These are phyloP conservation scores for Sceloporus tristichus DNA, from an alignment of 2,113 vertebrate genomes.

Conservation along the genomic window DNA sequence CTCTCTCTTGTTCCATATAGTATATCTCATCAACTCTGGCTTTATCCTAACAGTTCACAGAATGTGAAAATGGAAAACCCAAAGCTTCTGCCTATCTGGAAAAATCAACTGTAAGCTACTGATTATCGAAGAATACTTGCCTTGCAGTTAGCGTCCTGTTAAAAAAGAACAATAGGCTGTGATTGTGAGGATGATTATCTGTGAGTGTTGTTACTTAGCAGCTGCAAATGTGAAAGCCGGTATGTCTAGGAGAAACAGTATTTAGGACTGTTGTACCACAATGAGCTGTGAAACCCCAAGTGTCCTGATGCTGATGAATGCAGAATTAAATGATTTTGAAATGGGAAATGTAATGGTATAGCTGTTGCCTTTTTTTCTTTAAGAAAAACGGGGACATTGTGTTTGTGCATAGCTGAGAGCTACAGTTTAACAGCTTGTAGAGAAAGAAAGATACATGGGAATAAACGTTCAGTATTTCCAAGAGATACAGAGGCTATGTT, in stretches of 20 bases:
- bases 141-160: slow-evolving; percentile 51
- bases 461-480: slow-evolving; percentile 18
- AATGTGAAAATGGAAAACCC: slow-evolving; percentile 19
- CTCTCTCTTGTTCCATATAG: background rate
- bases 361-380: background rate
- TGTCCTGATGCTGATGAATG: slow-evolving; percentile 36
- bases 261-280: slow-evolving; percentile 61
- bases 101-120: slow-evolving; percentile 58
- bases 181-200: slow-evolving; percentile 64
- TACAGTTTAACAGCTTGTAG: background rate
- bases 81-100: slow-evolving; percentile 31
- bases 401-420: background rate
- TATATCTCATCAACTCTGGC: background rate
- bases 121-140: slow-evolving; percentile 60
- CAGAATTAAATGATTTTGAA: slow-evolving; percentile 23
- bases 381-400: slow-evolving; percentile 9
- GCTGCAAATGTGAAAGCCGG: slow-evolving; percentile 46
- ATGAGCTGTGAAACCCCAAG: slow-evolving; percentile 36
- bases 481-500: background rate
- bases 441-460: background rate
- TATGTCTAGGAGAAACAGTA: slow-evolving; percentile 52
- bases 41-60: slow-evolving; percentile 20
- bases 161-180: slow-evolving; percentile 64
- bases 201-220: slow-evolving; percentile 50
- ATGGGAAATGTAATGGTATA: slow-evolving; percentile 1